Conservation (phyloP, 1,140 invertebrate genomes). For the Sinella curviseta region DNA sequence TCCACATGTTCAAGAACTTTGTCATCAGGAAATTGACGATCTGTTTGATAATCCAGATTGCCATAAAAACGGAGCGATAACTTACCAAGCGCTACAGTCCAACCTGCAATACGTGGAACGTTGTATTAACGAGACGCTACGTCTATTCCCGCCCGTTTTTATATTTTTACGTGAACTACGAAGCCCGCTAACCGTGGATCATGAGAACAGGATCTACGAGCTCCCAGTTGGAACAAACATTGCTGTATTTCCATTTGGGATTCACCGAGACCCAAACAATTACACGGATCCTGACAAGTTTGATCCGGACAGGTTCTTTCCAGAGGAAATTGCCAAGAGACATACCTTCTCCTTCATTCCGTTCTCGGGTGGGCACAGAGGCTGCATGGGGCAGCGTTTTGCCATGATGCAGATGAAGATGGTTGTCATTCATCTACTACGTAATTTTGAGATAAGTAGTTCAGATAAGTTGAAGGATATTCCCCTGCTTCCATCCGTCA, state of each 20-base stretch:
- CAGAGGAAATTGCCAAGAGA: slow-evolving; percentile 58
- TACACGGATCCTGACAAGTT: slow-evolving; percentile 74
- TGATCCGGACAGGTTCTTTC: slow-evolving; percentile 73
- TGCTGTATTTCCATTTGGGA: slow-evolving; percentile 59
- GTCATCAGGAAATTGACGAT: neutral
- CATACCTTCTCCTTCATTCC: slow-evolving; percentile 71
- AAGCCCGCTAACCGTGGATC: neutral
- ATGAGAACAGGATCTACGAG: neutral
- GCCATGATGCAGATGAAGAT: slow-evolving; percentile 65
- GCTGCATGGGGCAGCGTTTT: slow-evolving; percentile 74
- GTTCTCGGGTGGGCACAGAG: slow-evolving; percentile 81
- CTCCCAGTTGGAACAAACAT: slow-evolving; percentile 56
- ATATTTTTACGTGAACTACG: slow-evolving; percentile 57
- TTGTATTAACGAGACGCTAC: neutral
- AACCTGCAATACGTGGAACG: slow-evolving; percentile 60
- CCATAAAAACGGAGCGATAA: neutral
- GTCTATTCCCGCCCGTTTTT: slow-evolving; percentile 53
- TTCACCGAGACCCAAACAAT: slow-evolving; percentile 67
- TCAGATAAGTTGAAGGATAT: neutral
- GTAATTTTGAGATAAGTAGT: slow-evolving; percentile 51
- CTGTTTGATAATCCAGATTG: neutral
- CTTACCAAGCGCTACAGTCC: slow-evolving; percentile 48
- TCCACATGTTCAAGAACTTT: neutral
- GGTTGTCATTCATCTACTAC: slow-evolving; percentile 57
- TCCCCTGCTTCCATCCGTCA: neutral